These are phyloP conservation scores for Drosophila longiperda DNA, from an alignment of 2,888 invertebrate genomes.

Conservation along the genomic window DNA sequence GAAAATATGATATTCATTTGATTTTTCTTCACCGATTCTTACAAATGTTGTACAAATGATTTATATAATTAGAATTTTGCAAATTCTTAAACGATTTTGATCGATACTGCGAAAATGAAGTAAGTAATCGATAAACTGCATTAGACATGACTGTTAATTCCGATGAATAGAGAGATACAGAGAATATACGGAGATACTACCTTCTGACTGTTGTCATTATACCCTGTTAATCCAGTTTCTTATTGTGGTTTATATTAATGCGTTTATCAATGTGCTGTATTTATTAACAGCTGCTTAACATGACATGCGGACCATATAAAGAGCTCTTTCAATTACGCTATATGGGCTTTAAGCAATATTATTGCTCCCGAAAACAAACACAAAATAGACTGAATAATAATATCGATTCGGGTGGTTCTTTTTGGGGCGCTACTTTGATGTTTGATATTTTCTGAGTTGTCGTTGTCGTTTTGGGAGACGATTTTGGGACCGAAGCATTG, in stretches of 20 bases:
- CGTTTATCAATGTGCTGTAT: not conserved
- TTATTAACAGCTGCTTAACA: slow-evolving; percentile 18
- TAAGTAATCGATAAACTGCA: not conserved
- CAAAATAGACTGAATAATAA: slow-evolving; percentile 23
- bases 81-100: not conserved
- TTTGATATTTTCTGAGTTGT: slow-evolving; percentile 11
- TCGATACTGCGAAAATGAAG: not conserved
- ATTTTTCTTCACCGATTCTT: not conserved
- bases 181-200: not conserved
- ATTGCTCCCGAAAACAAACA: slow-evolving; percentile 3
- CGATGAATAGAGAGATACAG: too few species aligned
- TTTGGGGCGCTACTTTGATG: slow-evolving; percentile 44
- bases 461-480: not conserved
- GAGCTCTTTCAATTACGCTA: not conserved
- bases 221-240: not conserved
- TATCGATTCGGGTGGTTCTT: slow-evolving; percentile 11
- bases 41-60: not conserved
- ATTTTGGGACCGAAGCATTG: slow-evolving; percentile 21
- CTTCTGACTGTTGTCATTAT: not conserved
- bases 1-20: not conserved
- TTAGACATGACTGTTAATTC: not conserved
- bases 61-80: not conserved
- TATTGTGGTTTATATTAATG: not conserved
- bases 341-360: not conserved
- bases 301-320: not conserved